phyloP scores from a whole-genome alignment of 2,113 vertebrate species.

The Corythornis cristatus region DNA sequence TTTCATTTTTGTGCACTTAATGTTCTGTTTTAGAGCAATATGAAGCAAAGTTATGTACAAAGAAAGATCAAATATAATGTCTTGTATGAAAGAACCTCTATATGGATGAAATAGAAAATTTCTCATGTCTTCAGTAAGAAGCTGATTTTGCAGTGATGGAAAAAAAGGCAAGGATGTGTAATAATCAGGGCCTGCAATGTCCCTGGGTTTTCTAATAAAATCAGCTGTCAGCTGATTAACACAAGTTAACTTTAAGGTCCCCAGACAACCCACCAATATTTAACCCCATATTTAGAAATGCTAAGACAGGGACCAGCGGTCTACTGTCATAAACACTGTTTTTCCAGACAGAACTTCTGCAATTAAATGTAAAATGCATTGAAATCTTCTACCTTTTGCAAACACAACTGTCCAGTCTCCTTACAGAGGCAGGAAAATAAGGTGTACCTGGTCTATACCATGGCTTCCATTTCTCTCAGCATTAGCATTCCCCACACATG shows the following conservation, averaged over 20 bases:
- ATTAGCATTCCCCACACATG: neutral
- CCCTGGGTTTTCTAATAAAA: slow-evolving; percentile 45
- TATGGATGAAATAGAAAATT: neutral
- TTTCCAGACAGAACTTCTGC: neutral
- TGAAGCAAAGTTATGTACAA: neutral
- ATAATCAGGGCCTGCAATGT: slow-evolving; percentile 32
- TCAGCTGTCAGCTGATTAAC: slow-evolving; percentile 15
- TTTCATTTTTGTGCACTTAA: neutral
- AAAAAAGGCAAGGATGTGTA: slow-evolving; percentile 46
- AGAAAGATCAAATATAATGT: neutral
- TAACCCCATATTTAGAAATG: neutral
- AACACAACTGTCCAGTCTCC: neutral
- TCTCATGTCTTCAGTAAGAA: neutral
- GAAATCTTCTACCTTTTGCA: neutral
- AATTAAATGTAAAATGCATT: neutral
- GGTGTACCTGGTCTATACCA: neutral
- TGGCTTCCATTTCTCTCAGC: neutral
- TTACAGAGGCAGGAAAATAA: neutral
- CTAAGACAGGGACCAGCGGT: neutral
- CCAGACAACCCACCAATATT: neutral
- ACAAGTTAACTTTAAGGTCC: neutral
- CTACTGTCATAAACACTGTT: neutral
- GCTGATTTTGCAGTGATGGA: slow-evolving; percentile 18
- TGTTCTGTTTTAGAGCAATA: neutral
- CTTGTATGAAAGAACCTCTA: neutral